Evolutionary conservation across 2,888 invertebrate genomes (phyloP), one percentile per base, ranked within the genome.

Genomic region (Phania funesta): DNA sequence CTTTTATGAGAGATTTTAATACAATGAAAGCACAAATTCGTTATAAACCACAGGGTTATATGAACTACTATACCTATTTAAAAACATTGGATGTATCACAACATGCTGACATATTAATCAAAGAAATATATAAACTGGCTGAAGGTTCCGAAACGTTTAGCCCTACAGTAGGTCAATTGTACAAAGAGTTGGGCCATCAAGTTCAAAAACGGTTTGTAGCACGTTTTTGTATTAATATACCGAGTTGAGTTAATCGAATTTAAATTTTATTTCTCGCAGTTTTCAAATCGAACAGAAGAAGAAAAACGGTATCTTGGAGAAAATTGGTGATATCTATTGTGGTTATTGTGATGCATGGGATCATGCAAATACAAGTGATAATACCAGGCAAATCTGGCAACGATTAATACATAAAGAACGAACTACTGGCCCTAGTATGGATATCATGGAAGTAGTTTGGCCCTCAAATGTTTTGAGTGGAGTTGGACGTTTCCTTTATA

Each of bases 401-500:
- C 89, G 92, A 60, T 88, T 95, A 8, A 91, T 94, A 50, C 91
- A 94, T 84, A 90, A 92, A 22, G 89, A 92, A 83, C 89, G 90
- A 3, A 38, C 87, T 13, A 90, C 90, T 0, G 94, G 94, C 0
- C 93, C 94, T 1, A 93, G 92, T 83, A 90, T 93, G 92, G 93
- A 94, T 84, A 86, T 91, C 5, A 91, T 91, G 35, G 93, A 94
- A 84, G 91, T 92, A 11, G 89, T 91, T 0, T 97, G 97, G 97
- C 94, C 95, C 0, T 88, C 92, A 11, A 92, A 93, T 78, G 93
- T 95, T 56, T 89, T 94, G 9, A 90, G 91, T 62, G 93, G 93
- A 50, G 92, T 98, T 58, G 98, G 98, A 44, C 95, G 95, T 86
- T 96, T 97, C 90, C 92, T 98, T 0, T 97, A 96, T 89, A 95